Percentiles rank a stretch among this genome's conserved stretches.
Conservation (phyloP, 2,797 vertebrate genomes). For the Cyclopterus lumpus region DNA sequence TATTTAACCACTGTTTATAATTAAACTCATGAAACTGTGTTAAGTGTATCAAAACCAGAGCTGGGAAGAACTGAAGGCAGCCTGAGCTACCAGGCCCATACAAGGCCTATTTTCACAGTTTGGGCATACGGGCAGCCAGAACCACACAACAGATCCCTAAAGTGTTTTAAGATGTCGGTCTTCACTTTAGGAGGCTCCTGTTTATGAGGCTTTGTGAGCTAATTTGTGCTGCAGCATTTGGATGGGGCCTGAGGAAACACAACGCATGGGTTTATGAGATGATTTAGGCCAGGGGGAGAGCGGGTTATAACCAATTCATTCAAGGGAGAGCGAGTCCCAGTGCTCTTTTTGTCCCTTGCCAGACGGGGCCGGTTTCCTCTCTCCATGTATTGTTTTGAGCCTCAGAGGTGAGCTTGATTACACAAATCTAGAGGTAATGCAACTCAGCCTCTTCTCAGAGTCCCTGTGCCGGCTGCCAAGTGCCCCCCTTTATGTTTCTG, state of each 20-base stretch:
- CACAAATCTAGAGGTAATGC: conserved; percentile 79
- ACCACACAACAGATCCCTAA: conserved; percentile 61
- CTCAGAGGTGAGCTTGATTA: conserved; percentile 81
- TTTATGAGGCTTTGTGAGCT: conserved; percentile 70
- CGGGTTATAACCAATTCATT: conserved; percentile 61
- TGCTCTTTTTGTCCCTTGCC: conserved; percentile 70
- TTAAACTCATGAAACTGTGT: conserved; percentile 4
- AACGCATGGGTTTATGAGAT: conserved; percentile 73
- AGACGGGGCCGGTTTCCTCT: conserved; percentile 68
- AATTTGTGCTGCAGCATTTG: conserved; percentile 69
- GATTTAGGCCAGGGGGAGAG: conserved; percentile 55
- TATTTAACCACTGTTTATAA: conserved; percentile 26
- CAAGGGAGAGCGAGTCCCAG: conserved; percentile 57
- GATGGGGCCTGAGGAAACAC: conserved; percentile 59
- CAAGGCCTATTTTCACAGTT: conserved; percentile 52
- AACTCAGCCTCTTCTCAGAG: conserved; percentile 61
- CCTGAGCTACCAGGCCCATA: conserved; percentile 26
- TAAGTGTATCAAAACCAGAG: conserved; percentile 32
- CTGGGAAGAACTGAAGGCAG: conserved; percentile 24
- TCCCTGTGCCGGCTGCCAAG: conserved; percentile 71
- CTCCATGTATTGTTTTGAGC: conserved; percentile 68
- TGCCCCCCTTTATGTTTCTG: conserved; percentile 59
- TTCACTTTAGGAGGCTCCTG: conserved; percentile 63
- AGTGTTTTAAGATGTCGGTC: conserved; percentile 78
- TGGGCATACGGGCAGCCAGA: conserved; percentile 66